These are phyloP conservation scores for Ecliptopera silaceata DNA, from an alignment of 2,888 invertebrate species.

Conservation along the genomic window DNA sequence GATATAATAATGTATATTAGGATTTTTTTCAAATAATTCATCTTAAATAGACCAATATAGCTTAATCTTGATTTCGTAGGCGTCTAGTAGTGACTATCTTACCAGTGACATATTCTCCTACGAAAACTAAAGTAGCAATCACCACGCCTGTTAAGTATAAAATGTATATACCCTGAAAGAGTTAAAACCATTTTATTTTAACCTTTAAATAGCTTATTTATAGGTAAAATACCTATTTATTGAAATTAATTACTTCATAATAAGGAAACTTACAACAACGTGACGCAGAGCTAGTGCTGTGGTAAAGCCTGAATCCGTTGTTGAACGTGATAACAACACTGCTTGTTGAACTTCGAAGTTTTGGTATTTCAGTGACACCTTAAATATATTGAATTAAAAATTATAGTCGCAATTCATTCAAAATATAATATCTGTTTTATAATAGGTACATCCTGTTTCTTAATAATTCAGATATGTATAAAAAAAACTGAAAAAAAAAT, in stretches of 20 bases:
- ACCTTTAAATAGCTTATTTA: background rate
- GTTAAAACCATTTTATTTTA: background rate
- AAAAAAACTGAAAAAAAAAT: no score
- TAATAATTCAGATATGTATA: no score
- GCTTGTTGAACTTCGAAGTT: conserved; percentile 80
- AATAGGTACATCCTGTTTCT: no score
- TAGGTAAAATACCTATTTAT: no score
- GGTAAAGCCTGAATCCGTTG: conserved; percentile 54
- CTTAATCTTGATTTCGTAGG: background rate
- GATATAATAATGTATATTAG: no score
- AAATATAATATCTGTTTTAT: no score
- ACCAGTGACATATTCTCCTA: conserved; percentile 44
- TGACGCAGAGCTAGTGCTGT: conserved; percentile 55
- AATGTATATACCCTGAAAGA: conserved; percentile 48
- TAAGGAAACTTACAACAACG: conserved; percentile 62
- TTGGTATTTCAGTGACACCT: conserved; percentile 80
- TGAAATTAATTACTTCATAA: no score
- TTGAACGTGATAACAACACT: conserved; percentile 70
- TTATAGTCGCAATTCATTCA: no score
- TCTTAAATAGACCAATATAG: no score
- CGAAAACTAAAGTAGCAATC: conserved; percentile 47
- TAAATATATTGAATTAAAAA: conserved; percentile 8
- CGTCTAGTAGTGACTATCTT: background rate
- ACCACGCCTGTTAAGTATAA: conserved; percentile 53
- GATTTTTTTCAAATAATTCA: no score